Base-by-base conservation (phyloP, 2,797 vertebrate genomes). In the Melanotaenia maccullochi region DNA sequence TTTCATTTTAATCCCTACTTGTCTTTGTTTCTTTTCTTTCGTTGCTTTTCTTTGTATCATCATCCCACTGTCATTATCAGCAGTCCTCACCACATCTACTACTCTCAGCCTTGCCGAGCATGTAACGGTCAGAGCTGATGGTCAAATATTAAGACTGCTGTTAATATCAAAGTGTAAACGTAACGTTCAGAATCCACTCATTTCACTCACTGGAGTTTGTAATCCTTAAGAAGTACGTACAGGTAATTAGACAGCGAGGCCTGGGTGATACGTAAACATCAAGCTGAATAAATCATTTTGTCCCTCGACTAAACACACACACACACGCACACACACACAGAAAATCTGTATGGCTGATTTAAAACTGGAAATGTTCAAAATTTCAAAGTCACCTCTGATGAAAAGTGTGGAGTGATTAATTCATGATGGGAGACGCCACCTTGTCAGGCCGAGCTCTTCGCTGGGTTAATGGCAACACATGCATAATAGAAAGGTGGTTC, bases 371-470 rank as follows among this genome's bases (percentile, higher is more conserved):
- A 74, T 24, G 54, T 75, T 84, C 36, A 76, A 88, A 83, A 88
- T 81, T 85, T 90, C 84, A 88, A 87, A 91, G 90, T 91, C 85
- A 88, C 86, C 82, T 78, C 85, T 86, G 90, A 90, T 89, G 82
- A 87, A 85, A 68, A 73, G 80, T 5, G 49, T 25, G 1, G n/a
- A 61, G 86, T 87, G 86, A 90, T 92, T 89, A 85, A 89, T 91
- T 90, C 83, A 84, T 89, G 87, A 86, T 75, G 84, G 85, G 83
- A 80, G 33, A 49, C 57, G 73, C 77, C 76, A 86, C 84, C 80
- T 87, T 85, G 81, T 89, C 86, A 88, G 83, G 78, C 74, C 72
- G 14, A 70, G 71, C 83, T 78, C 81, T 79, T 84, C 84, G 71
- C 73, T 4, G 71, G 35, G 70, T 52, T 87, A 84, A 90, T 78